phyloP scores from a whole-genome alignment of 2,888 invertebrate genomes.

The Agapostemon virescens region DNA sequence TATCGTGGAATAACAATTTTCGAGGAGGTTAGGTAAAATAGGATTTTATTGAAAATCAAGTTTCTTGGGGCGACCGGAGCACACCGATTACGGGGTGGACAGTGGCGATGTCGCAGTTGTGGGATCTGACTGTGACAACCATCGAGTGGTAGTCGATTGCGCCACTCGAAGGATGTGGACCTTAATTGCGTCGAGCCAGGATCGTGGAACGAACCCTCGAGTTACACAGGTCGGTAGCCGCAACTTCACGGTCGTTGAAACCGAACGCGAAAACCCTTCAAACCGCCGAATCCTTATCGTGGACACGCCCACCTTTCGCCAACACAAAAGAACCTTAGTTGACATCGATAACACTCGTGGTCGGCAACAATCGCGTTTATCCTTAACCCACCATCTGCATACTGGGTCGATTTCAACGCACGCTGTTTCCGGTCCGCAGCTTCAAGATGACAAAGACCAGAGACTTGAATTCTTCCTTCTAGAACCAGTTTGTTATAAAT shows the following conservation, averaged over 20 bases:
- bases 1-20: neutral
- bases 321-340: neutral
- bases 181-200: slow-evolving; percentile 43
- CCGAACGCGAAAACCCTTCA: slow-evolving; percentile 31
- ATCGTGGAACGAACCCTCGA: slow-evolving; percentile 29
- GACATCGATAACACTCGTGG: slow-evolving; percentile 2
- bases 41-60: neutral
- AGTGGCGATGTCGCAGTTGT: slow-evolving; percentile 16
- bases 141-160: slow-evolving; percentile 25
- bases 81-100: neutral
- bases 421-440: neutral
- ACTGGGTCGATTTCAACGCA: neutral
- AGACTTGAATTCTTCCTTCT: neutral
- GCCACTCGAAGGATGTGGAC: slow-evolving; percentile 19
- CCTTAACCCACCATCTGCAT: neutral
- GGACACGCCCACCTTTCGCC: neutral
- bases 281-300: neutral
- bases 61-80: neutral
- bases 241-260: slow-evolving; percentile 22
- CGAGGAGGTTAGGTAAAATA: neutral
- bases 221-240: slow-evolving; percentile 35
- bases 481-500: neutral
- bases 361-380: neutral
- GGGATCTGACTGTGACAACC: slow-evolving; percentile 27
- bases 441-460: neutral